Base-by-base conservation (phyloP, 2,888 invertebrate genomes). In the Philopedon plagiatum region DNA sequence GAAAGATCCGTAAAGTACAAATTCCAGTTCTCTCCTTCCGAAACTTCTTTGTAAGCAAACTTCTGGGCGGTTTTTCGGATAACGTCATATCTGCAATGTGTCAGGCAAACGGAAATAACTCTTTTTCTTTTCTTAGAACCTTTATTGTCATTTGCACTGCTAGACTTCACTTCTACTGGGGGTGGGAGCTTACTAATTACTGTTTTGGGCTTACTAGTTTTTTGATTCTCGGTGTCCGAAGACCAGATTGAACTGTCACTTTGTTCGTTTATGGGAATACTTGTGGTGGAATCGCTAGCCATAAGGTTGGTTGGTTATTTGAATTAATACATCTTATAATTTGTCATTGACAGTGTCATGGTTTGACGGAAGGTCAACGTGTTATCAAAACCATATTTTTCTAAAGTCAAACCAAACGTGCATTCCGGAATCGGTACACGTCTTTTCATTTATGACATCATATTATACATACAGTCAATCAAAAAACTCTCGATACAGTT, bases 1-100 rank as follows among this genome's bases (percentile, higher is more conserved):
- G 94, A 93, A 80, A 93, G 90, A 83, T 97, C 97, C 0, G 94
- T 94, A 97, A 97, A 97, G 81, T 93, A 94, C 76, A 97, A 90
- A 83, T 95, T 94, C 97, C 97, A 97, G 62, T 92, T 90, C 70
- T 94, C 94, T 56, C 91, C 90, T 77, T 95, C 95, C 0, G 90
- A 88, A 0, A 94, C 94, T 83, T 94, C 93, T 72, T 90, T 89
- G 88, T 93, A 93, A 0, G 92, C 92, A 81, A 91, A 92, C 74
- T 91, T 90, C 72, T 89, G 87, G 0, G 93, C 90, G 0, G 92
- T 90, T 79, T 90, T 89, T 41, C 92, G 87, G 39, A 95, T 93
- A 73, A 91, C 90, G 75, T 93, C 92, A 82, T 93, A 93, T 23
- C 92, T 90, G 79, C 93, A 93, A 85, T 91, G 91, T 62, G 89